A percentile compares a stretch with the other conserved stretches of the same genome.
Conservation (phyloP, 2,113 vertebrate genomes). For the Dipodomys ordii region DNA sequence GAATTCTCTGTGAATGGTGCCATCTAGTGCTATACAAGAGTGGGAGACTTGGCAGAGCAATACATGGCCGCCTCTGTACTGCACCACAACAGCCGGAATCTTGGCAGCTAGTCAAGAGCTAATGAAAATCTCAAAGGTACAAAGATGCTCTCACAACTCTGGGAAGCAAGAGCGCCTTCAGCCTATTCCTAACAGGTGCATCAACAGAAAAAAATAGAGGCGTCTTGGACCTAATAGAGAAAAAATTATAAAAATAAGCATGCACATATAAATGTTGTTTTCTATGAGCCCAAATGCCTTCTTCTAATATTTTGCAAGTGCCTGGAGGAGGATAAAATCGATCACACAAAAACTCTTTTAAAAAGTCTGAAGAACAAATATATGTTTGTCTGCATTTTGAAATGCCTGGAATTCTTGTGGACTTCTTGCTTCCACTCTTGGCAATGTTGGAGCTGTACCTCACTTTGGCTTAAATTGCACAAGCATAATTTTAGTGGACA, state of each 20-base stretch:
- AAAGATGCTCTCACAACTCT: conserved; percentile 70
- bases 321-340: no score
- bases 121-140: conserved; percentile 84
- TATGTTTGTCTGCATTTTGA: conserved; percentile 38
- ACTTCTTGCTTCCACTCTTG: conserved; percentile 65
- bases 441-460: conserved; percentile 41
- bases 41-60: conserved; percentile 44
- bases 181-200: conserved; percentile 70
- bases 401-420: conserved; percentile 33
- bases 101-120: conserved; percentile 79
- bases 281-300: background rate
- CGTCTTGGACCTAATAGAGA: conserved; percentile 46
- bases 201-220: background rate
- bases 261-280: background rate
- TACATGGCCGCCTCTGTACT: background rate
- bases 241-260: conserved; percentile 53
- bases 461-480: background rate
- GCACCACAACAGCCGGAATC: conserved; percentile 42
- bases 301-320: background rate
- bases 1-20: background rate
- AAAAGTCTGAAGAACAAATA: conserved; percentile 67
- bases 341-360: background rate
- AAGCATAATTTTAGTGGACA: background rate
- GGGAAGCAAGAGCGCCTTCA: conserved; percentile 77
- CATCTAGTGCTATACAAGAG: conserved; percentile 26